Evolutionary conservation across 2,888 invertebrate genomes (phyloP).

Genomic region (Pyrocoelia pectoralis): DNA sequence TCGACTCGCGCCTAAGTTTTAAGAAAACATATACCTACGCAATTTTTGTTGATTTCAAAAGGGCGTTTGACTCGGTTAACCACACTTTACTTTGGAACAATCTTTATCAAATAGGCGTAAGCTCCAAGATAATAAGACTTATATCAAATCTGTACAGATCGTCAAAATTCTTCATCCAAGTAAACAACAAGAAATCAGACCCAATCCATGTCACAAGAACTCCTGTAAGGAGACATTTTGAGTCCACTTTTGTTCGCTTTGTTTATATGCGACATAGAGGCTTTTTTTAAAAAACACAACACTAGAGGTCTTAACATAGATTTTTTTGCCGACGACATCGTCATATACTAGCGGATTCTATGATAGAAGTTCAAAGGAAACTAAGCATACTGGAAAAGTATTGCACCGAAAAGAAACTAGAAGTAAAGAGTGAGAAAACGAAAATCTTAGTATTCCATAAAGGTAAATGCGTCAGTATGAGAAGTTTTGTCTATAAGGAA

Average conservation of each 20-base stretch:
- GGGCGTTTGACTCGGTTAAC: not conserved
- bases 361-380: not conserved
- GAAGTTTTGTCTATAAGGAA: not conserved
- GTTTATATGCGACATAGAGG: too few species aligned
- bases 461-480: not conserved
- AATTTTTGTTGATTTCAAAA: not conserved
- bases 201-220: not conserved
- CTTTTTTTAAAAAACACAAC: not conserved
- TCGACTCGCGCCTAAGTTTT: not conserved
- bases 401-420: not conserved
- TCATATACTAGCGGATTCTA: not conserved
- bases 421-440: not conserved
- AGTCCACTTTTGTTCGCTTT: not conserved
- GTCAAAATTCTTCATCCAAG: not conserved
- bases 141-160: not conserved
- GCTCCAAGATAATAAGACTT: not conserved
- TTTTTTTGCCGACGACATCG: not conserved
- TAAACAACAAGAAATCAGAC: not conserved
- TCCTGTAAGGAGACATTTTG: not conserved
- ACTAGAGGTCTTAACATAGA: not conserved
- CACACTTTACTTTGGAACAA: not conserved
- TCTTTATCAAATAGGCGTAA: not conserved
- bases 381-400: not conserved
- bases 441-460: not conserved
- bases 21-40: not conserved